Evolutionary conservation across 1,140 invertebrate species (phyloP).

Genomic region (Saxidomus purpurata): DNA sequence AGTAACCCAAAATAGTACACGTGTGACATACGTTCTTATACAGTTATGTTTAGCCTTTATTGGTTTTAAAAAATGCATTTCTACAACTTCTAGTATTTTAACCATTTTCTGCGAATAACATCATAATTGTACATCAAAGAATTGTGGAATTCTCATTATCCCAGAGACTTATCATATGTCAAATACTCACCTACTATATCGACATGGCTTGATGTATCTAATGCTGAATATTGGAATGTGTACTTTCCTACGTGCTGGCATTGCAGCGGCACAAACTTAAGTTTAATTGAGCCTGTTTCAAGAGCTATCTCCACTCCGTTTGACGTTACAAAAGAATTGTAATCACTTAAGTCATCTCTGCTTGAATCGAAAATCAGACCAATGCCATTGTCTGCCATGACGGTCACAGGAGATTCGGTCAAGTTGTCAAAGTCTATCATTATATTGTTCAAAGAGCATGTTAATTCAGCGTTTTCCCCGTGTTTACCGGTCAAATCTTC

Average conservation of each 20-base stretch:
- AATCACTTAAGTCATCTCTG: neutral
- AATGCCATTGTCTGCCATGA: neutral
- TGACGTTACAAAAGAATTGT: neutral
- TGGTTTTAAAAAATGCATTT: no score
- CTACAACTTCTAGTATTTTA: no score
- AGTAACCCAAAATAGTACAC: no score
- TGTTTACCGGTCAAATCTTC: neutral
- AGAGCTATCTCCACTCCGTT: neutral
- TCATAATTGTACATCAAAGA: no score
- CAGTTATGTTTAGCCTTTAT: no score
- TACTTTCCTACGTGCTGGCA: neutral
- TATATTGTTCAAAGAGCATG: neutral
- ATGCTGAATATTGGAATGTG: neutral
- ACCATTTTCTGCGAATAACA: no score
- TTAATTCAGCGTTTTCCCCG: neutral
- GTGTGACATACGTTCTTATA: no score
- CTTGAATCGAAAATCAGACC: neutral
- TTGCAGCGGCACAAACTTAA: neutral
- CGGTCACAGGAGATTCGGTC: neutral
- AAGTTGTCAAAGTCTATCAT: neutral
- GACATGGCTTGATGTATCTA: neutral
- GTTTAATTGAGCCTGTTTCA: neutral
- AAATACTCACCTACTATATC: neutral
- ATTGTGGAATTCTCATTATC: no score
- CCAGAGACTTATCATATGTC: no score